Evolutionary conservation across 2,113 vertebrate species (phyloP).

Genomic region (Xenus cinereus): DNA sequence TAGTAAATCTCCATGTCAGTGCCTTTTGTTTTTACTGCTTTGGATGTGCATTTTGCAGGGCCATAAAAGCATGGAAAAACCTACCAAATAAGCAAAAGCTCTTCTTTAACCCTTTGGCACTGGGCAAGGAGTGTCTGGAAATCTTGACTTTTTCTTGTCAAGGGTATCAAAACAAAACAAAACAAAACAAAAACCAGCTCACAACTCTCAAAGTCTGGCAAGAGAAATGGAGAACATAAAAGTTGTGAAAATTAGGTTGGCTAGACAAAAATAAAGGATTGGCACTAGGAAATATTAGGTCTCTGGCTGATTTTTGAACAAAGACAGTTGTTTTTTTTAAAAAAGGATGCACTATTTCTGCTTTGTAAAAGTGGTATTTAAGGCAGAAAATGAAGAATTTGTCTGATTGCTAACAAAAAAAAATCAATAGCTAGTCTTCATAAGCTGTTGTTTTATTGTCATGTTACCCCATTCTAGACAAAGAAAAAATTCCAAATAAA

Average conservation of each 20-base stretch:
- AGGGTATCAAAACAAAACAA: constrained; percentile 57
- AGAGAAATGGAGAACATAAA: constrained; percentile 30
- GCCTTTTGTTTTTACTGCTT: constrained; percentile 51
- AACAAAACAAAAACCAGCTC: neutral
- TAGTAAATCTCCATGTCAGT: constrained; percentile 29
- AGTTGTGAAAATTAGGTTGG: constrained; percentile 49
- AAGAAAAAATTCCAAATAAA: neutral
- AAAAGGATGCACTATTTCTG: neutral
- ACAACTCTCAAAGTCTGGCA: constrained; percentile 35
- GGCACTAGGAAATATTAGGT: constrained; percentile 1
- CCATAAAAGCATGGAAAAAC: constrained; percentile 55
- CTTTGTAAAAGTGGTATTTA: neutral
- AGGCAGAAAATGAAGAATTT: neutral
- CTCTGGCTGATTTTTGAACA: neutral
- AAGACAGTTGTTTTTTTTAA: neutral
- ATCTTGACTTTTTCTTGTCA: constrained; percentile 33
- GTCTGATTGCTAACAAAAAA: neutral
- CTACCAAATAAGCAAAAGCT: neutral
- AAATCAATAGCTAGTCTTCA: neutral
- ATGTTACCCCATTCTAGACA: neutral
- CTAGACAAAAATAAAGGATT: constrained; percentile 7
- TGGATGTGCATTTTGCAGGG: constrained; percentile 16
- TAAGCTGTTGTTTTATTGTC: neutral
- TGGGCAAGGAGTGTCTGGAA: constrained; percentile 47
- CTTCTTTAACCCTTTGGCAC: constrained; percentile 58